Evolutionary conservation across 2,797 vertebrate genomes (phyloP).

Genomic region (Vireo griseus): DNA sequence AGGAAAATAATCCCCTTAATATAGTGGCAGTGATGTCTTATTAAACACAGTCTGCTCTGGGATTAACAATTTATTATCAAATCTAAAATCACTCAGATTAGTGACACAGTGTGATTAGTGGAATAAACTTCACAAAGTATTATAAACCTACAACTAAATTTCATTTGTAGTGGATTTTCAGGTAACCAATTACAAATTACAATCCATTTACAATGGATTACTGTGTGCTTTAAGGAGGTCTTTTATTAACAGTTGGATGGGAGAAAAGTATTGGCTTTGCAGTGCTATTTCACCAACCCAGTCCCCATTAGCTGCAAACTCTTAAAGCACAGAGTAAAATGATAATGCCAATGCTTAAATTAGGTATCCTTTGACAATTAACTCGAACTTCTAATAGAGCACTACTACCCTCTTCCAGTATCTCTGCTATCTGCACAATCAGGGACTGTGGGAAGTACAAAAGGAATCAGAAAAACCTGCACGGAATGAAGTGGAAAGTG

Average conservation of each 20-base stretch:
- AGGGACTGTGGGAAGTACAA: neutral
- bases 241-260: neutral
- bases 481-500: neutral
- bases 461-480: neutral
- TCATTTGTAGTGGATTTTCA: conserved; percentile 26
- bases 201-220: conserved; percentile 27
- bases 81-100: conserved; percentile 8
- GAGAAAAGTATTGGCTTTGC: neutral
- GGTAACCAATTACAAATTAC: neutral
- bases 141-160: neutral
- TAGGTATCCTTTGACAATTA: neutral
- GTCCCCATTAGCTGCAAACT: neutral
- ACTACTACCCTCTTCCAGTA: neutral
- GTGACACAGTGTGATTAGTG: neutral
- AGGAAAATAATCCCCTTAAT: conserved; percentile 22
- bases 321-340: neutral
- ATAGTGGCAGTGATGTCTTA: neutral
- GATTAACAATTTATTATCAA: conserved; percentile 25
- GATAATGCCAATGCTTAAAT: neutral
- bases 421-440: neutral
- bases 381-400: neutral
- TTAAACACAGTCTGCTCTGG: neutral
- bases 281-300: neutral
- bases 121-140: conserved; percentile 13
- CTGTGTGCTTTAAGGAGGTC: neutral